Evolutionary conservation across 2,797 vertebrate genomes (phyloP).

Genomic region (Enteromius trimaculatus): DNA sequence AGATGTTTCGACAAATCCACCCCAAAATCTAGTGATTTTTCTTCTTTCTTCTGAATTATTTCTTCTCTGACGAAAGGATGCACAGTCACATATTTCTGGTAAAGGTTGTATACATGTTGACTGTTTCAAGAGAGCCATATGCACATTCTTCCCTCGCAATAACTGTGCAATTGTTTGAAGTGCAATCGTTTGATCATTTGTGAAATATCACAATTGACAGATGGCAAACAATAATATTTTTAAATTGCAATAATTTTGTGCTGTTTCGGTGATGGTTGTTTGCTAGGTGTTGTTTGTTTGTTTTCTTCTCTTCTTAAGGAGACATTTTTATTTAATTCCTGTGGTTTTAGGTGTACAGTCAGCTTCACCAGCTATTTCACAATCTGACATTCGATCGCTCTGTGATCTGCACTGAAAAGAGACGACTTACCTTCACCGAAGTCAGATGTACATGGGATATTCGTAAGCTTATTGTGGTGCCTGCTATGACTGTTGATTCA

Average conservation of each 20-base stretch:
- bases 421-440: slow-evolving; percentile 12
- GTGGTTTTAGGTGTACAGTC: slow-evolving; percentile 42
- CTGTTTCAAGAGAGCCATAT: slow-evolving; percentile 13
- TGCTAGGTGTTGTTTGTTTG: slow-evolving; percentile 9
- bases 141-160: slow-evolving; percentile 22
- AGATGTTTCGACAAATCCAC: neutral
- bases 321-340: slow-evolving; percentile 7
- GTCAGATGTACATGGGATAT: neutral
- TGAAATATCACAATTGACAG: slow-evolving; percentile 18
- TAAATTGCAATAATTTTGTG: slow-evolving; percentile 51
- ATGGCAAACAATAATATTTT: slow-evolving; percentile 4
- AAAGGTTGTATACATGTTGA: neutral
- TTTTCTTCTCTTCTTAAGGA: too few species aligned
- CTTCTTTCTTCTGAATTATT: neutral
- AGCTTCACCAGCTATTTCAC: slow-evolving; percentile 65
- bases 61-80: neutral
- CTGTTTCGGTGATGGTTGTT: slow-evolving; percentile 5
- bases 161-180: neutral
- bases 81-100: neutral
- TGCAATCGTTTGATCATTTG: neutral
- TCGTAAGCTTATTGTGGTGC: slow-evolving; percentile 7
- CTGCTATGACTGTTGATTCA: slow-evolving; percentile 46
- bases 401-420: slow-evolving; percentile 50
- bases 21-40: neutral
- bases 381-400: slow-evolving; percentile 56